These are phyloP conservation scores for Egretta garzetta DNA, from an alignment of 2,113 vertebrate genomes.

Conservation along the genomic window DNA sequence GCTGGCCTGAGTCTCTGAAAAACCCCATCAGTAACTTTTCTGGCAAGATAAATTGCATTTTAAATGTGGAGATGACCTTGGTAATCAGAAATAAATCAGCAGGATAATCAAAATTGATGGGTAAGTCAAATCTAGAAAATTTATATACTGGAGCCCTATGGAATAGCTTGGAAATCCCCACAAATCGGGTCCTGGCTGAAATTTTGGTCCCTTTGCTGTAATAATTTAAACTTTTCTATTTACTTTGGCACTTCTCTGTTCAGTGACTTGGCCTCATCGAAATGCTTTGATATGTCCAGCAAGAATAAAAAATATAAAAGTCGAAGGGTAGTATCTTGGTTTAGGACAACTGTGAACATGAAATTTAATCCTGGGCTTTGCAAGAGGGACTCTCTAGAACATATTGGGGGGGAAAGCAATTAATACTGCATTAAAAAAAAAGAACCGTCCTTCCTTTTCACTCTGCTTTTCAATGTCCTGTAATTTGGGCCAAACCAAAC, in stretches of 20 bases:
- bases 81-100: slow-evolving; percentile 72
- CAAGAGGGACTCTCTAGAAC: slow-evolving; percentile 35
- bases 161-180: slow-evolving; percentile 63
- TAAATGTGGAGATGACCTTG: slow-evolving; percentile 62
- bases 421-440: background rate
- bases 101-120: slow-evolving; percentile 63
- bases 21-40: slow-evolving; percentile 31
- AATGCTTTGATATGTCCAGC: slow-evolving; percentile 79
- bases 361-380: slow-evolving; percentile 60
- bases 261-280: slow-evolving; percentile 74
- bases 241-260: slow-evolving; percentile 74
- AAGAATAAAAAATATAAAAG: slow-evolving; percentile 64
- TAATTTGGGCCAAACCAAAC: slow-evolving; percentile 62
- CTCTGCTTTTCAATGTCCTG: slow-evolving; percentile 9
- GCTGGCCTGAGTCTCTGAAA: background rate
- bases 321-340: slow-evolving; percentile 61
- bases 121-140: slow-evolving; percentile 67
- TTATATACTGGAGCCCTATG: slow-evolving; percentile 56
- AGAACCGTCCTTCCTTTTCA: slow-evolving; percentile 32
- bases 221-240: slow-evolving; percentile 76
- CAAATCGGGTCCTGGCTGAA: slow-evolving; percentile 59
- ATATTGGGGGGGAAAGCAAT: background rate
- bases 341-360: slow-evolving; percentile 72
- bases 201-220: slow-evolving; percentile 65
- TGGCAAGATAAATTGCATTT: slow-evolving; percentile 61